These are phyloP conservation scores for Drymonia ruficornis DNA, from an alignment of 2,888 invertebrate species.

Conservation along the genomic window DNA sequence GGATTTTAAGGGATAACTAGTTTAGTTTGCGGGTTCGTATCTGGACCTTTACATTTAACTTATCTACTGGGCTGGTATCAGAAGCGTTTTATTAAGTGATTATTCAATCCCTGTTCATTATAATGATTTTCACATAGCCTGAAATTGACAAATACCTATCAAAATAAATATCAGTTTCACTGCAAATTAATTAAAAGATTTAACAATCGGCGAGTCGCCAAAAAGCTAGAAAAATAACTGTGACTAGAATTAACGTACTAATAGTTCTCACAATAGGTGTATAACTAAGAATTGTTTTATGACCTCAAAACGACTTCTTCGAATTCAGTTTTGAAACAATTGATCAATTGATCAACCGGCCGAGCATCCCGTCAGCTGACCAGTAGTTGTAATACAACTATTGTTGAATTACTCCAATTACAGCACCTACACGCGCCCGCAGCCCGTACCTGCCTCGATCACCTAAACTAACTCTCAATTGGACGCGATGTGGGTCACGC, in stretches of 20 bases:
- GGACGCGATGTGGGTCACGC: conserved; percentile 48
- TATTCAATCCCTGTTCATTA: not conserved
- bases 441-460: conserved; percentile 67
- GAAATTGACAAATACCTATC: no score
- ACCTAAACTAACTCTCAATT: conserved; percentile 70
- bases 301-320: not conserved
- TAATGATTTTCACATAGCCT: no score
- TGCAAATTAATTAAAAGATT: no score
- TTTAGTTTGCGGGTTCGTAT: conserved; percentile 41
- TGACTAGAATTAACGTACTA: no score
- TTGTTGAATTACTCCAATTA: conserved; percentile 38
- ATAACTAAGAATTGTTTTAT: no score
- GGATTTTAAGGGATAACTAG: conserved; percentile 52
- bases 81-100: not conserved
- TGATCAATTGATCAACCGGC: not conserved
- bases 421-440: conserved; percentile 57
- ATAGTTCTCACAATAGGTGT: no score
- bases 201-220: no score
- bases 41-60: conserved; percentile 7
- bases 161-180: no score
- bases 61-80: not conserved
- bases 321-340: not conserved
- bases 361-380: conserved; percentile 16
- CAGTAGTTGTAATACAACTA: conserved; percentile 13
- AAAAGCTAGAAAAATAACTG: no score